phyloP scores from a whole-genome alignment of 2,113 vertebrate species.

The Bathybates hornii region DNA sequence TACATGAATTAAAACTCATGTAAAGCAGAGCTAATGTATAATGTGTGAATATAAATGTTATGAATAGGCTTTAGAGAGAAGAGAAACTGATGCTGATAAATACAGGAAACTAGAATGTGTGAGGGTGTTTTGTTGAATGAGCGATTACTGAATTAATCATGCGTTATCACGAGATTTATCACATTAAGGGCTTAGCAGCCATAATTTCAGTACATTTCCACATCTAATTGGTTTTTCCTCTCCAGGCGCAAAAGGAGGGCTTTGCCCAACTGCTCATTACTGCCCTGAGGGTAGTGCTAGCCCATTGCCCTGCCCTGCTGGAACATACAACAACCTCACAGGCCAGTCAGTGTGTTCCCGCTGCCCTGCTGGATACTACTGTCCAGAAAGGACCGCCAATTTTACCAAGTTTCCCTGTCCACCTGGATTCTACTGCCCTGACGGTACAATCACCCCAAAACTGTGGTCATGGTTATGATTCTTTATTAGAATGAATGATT shows the following conservation, averaged over 20 bases:
- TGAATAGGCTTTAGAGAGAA: not conserved
- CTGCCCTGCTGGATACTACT: constrained; percentile 86
- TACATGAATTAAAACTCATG: not conserved
- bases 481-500: not conserved
- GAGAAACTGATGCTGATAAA: constrained; percentile 25
- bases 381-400: constrained; percentile 77
- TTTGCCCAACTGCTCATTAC: constrained; percentile 82
- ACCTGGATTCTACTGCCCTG: constrained; percentile 89
- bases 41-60: not conserved
- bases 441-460: constrained; percentile 66
- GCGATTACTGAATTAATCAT: constrained; percentile 33
- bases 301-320: constrained; percentile 78
- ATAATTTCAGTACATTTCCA: constrained; percentile 21
- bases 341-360: constrained; percentile 76
- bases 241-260: constrained; percentile 63
- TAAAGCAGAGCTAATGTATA: not conserved
- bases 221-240: constrained; percentile 11
- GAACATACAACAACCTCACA: constrained; percentile 82
- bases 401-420: constrained; percentile 78
- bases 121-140: constrained; percentile 22
- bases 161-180: constrained; percentile 2
- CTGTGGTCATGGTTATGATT: not conserved
- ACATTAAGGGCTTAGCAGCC: constrained; percentile 9
- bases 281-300: constrained; percentile 75
- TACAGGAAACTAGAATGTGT: constrained; percentile 2